Evolutionary conservation across 2,797 vertebrate genomes (phyloP).

Genomic region (Octomys mimax): DNA sequence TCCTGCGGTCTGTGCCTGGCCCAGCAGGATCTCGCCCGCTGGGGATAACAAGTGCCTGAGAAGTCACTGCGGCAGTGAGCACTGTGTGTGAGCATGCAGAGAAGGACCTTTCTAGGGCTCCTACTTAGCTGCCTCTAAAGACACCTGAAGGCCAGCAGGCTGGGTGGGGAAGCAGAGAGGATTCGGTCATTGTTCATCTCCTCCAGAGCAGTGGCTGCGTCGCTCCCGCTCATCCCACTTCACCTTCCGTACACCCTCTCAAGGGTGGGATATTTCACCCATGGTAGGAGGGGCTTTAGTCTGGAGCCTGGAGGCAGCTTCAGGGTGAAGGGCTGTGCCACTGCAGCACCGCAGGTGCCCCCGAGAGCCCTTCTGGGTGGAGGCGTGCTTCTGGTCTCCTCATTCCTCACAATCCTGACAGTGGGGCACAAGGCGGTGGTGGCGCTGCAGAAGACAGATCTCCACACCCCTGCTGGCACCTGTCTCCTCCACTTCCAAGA

Average conservation of each 20-base stretch:
- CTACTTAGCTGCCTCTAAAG: not conserved
- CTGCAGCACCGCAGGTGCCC: not conserved
- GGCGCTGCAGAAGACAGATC: not conserved
- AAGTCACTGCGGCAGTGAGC: too few relatives aligned
- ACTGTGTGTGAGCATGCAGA: not conserved
- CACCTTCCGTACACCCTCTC: not conserved
- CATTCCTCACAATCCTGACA: not conserved
- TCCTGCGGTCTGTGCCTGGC: not conserved
- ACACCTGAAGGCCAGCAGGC: not conserved
- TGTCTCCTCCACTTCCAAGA: not conserved
- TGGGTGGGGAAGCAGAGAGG: accelerated
- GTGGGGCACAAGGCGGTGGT: accelerated
- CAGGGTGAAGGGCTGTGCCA: not conserved
- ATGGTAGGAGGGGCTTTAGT: not conserved
- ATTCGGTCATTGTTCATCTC: accelerated
- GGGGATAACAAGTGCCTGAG: accelerated
- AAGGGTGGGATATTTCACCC: not conserved
- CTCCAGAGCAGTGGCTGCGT: not conserved
- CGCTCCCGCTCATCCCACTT: accelerated
- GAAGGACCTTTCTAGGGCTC: not conserved
- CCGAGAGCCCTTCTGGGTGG: not conserved
- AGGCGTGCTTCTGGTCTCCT: not conserved
- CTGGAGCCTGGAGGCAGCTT: accelerated
- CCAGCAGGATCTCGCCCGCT: too few relatives aligned
- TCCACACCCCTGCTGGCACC: too few relatives aligned